Evolutionary conservation across 2,797 vertebrate genomes (phyloP).

Genomic region (Tamandua tetradactyla): DNA sequence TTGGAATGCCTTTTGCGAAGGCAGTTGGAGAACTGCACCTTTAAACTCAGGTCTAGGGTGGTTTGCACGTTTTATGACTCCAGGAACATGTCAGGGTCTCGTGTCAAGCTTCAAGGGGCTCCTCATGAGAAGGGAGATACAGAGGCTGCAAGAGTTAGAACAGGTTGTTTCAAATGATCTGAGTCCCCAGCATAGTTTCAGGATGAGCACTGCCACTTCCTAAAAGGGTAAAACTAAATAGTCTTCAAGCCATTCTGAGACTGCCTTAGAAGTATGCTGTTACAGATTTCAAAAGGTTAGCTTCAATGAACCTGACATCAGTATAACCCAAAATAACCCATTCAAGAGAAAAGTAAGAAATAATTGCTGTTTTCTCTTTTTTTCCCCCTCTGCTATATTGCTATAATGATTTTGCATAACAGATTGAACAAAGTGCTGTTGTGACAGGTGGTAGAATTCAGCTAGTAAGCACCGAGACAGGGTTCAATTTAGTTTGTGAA

Average conservation of each 20-base stretch:
- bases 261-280: slow-evolving; percentile 87
- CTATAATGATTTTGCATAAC: slow-evolving; percentile 99
- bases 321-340: slow-evolving; percentile 97
- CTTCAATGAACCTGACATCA: slow-evolving; percentile 95
- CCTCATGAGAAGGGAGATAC: slow-evolving; percentile 64
- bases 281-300: slow-evolving; percentile 91
- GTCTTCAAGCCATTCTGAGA: slow-evolving; percentile 80
- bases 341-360: slow-evolving; percentile 98
- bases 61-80: slow-evolving; percentile 63
- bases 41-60: slow-evolving; percentile 51
- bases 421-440: slow-evolving; percentile 97
- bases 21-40: not conserved
- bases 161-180: slow-evolving; percentile 81
- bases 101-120: slow-evolving; percentile 57
- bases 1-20: not conserved
- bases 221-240: slow-evolving; percentile 82
- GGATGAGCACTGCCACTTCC: slow-evolving; percentile 76
- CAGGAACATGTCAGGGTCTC: not conserved
- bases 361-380: slow-evolving; percentile 99
- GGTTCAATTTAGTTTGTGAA: slow-evolving; percentile 99
- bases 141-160: slow-evolving; percentile 72
- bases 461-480: slow-evolving; percentile 97
- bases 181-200: slow-evolving; percentile 76
- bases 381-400: slow-evolving; percentile 92
- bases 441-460: slow-evolving; percentile 99